Evolutionary conservation across 2,113 vertebrate species (phyloP).

Genomic region (Oncorhynchus gorbuscha): DNA sequence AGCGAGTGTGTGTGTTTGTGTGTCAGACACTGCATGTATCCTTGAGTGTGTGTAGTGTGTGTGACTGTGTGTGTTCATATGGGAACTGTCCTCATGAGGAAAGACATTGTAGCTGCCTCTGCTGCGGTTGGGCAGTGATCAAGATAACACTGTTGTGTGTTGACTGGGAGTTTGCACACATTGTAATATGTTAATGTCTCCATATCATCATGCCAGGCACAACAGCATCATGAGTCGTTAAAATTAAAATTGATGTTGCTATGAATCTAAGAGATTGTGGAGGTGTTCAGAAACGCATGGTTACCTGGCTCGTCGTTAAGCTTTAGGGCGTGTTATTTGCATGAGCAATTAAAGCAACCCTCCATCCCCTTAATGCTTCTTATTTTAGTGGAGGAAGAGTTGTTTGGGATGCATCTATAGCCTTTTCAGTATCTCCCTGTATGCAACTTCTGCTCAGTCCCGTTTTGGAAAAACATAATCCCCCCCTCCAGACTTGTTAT

Average conservation of each 20-base stretch:
- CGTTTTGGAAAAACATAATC: no score
- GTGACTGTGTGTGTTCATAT: no score
- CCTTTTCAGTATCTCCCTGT: no score
- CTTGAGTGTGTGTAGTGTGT: no score
- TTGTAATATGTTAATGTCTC: no score
- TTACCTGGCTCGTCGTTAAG: slow-evolving; percentile 17
- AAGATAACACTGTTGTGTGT: neutral
- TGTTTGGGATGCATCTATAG: no score
- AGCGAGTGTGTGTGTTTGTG: neutral
- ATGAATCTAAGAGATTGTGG: no score
- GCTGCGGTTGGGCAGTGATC: neutral
- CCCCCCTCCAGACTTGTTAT: no score
- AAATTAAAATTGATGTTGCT: slow-evolving; percentile 1
- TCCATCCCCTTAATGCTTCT: no score
- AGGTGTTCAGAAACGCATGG: slow-evolving; percentile 3
- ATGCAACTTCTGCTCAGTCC: no score
- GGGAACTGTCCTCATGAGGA: neutral
- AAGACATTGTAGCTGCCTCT: neutral
- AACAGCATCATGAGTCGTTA: neutral
- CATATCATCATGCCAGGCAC: slow-evolving; percentile 17
- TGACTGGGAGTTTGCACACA: neutral
- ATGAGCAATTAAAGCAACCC: neutral
- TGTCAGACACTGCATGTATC: neutral
- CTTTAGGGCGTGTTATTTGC: slow-evolving; percentile 2
- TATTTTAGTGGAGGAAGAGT: no score